Conservation (phyloP, 92 coral and sea anemone genomes). For the Anthopleura xanthogrammica region DNA sequence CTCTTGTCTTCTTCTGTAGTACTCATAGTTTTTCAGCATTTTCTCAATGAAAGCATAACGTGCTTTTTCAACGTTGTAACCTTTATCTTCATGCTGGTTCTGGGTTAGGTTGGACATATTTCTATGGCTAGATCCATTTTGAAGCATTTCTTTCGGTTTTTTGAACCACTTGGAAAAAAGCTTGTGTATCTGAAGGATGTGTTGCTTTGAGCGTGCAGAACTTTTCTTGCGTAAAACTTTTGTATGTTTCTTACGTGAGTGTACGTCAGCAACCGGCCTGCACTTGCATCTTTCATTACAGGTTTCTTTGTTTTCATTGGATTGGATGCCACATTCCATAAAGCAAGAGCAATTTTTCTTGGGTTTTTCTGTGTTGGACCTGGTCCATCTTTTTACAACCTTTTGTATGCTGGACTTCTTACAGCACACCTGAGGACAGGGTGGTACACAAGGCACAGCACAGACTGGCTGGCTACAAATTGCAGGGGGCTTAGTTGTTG, state of each 20-base stretch:
- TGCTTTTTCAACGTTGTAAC: slow-evolving; percentile 24
- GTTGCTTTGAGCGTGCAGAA: slow-evolving; percentile 1
- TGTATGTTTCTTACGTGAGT: not conserved
- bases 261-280: slow-evolving; percentile 34
- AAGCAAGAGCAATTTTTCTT: slow-evolving; percentile 70
- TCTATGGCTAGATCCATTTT: not conserved
- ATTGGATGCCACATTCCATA: slow-evolving; percentile 56
- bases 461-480: slow-evolving; percentile 18
- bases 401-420: not conserved
- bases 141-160: slow-evolving; percentile 9
- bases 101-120: not conserved
- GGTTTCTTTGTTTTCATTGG: slow-evolving; percentile 3
- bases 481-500: slow-evolving; percentile 4
- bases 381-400: not conserved
- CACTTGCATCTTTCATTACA: slow-evolving; percentile 76
- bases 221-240: not conserved
- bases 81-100: not conserved
- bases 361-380: not conserved
- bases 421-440: slow-evolving; percentile 55
- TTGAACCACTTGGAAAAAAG: slow-evolving; percentile 54
- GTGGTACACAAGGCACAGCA: slow-evolving; percentile 34
- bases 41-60: slow-evolving; percentile 54
- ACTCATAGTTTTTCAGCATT: slow-evolving; percentile 63
- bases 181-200: slow-evolving; percentile 32
- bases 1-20: slow-evolving; percentile 55